Percentiles rank a stretch among this genome's conserved stretches.
These are phyloP conservation scores for Tachycineta bicolor DNA, from an alignment of 2,113 vertebrate species.

Conservation along the genomic window DNA sequence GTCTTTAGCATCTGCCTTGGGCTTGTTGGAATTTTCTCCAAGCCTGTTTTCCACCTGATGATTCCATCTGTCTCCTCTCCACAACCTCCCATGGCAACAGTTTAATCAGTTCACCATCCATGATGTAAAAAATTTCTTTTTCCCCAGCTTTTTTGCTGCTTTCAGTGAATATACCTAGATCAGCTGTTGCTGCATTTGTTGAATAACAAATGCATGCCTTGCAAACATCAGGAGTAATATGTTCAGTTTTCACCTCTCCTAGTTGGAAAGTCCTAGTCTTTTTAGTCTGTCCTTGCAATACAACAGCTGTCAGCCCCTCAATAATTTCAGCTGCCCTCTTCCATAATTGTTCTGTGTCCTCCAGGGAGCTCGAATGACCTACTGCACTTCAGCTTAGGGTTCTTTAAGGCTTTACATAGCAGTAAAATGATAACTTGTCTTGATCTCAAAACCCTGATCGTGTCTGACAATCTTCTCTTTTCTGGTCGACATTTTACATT, in stretches of 20 bases:
- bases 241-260: background rate
- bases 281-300: background rate
- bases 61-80: background rate
- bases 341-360: background rate
- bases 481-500: background rate
- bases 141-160: background rate
- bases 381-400: background rate
- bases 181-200: background rate
- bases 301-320: background rate
- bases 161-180: background rate
- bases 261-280: background rate
- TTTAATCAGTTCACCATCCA: background rate
- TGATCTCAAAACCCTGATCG: background rate
- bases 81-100: background rate
- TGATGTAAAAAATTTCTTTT: background rate
- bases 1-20: background rate
- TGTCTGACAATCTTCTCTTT: background rate
- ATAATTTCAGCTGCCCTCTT: background rate
- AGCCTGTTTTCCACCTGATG: background rate
- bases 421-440: background rate
- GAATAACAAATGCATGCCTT: background rate
- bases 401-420: background rate
- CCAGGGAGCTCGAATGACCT: background rate
- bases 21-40: background rate
- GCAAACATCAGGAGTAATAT: background rate